A percentile compares a stretch with the other conserved stretches of the same genome.
Conservation (phyloP, 2,797 vertebrate species). For the Capromys pilorides region DNA sequence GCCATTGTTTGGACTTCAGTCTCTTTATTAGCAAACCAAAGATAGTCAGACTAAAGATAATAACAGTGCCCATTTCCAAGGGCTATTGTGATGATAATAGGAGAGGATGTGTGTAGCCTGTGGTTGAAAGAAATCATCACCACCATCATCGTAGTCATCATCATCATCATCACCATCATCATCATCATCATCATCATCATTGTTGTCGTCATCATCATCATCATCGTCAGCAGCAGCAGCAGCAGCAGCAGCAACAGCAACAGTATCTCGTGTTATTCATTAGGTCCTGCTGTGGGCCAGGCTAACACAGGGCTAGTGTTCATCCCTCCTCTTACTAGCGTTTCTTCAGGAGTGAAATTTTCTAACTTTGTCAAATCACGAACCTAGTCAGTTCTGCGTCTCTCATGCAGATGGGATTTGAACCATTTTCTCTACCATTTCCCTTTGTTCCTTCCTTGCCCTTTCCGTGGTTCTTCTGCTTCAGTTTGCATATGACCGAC, state of each 20-base stretch:
- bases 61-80: neutral
- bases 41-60: neutral
- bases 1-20: neutral
- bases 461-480: neutral
- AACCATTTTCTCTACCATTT: neutral
- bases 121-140: neutral
- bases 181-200: no score
- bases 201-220: no score
- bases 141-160: no score
- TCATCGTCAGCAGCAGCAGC: neutral
- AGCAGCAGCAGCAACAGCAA: neutral
- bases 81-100: neutral
- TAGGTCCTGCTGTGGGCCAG: neutral
- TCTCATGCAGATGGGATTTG: neutral
- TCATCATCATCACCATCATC: no score
- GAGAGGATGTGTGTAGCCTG: neutral
- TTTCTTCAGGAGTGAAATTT: slow-evolving; percentile 4
- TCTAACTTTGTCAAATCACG: neutral
- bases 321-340: neutral
- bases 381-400: neutral
- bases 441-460: neutral
- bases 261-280: neutral
- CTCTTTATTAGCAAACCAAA: neutral
- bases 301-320: neutral
- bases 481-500: neutral